Evolutionary conservation across 1,140 invertebrate species (phyloP).

Genomic region (Drosophila sulfurigaster): DNA sequence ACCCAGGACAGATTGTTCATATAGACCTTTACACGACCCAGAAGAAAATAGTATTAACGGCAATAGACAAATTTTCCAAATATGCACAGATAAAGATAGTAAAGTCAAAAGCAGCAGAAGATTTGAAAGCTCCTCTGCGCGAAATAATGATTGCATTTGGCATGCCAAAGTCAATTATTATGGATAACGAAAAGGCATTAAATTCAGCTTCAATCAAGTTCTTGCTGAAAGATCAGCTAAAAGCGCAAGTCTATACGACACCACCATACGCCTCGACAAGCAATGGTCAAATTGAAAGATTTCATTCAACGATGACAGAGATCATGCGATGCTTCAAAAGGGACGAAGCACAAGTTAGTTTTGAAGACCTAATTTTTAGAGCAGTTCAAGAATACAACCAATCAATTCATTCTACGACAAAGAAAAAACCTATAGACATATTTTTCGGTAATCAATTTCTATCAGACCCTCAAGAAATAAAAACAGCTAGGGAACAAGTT

Average conservation of each 20-base stretch:
- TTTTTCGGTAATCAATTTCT: not conserved
- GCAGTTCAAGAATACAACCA: not conserved
- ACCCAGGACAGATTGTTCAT: too few species aligned
- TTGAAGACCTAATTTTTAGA: not conserved
- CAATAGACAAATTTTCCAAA: too few species aligned
- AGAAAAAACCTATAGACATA: not conserved
- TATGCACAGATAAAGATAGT: too few species aligned
- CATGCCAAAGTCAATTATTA: slow-evolving; percentile 8
- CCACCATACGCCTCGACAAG: slow-evolving; percentile 28
- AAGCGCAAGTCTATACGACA: slow-evolving; percentile 16
- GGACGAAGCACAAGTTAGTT: not conserved
- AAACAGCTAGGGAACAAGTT: too few species aligned
- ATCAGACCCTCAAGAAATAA: not conserved
- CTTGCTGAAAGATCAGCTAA: not conserved
- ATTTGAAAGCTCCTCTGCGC: too few species aligned
- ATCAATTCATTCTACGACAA: not conserved
- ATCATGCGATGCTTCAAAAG: slow-evolving; percentile 3
- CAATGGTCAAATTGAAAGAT: slow-evolving; percentile 27
- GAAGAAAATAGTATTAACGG: too few species aligned
- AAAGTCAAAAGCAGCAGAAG: too few species aligned
- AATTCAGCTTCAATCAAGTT: not conserved
- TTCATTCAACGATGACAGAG: slow-evolving; percentile 32
- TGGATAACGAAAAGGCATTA: slow-evolving; percentile 1
- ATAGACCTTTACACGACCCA: too few species aligned
- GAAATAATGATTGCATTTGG: too few species aligned